Evolutionary conservation across 2,113 vertebrate species (phyloP).

Genomic region (Pelvicachromis taeniatus): DNA sequence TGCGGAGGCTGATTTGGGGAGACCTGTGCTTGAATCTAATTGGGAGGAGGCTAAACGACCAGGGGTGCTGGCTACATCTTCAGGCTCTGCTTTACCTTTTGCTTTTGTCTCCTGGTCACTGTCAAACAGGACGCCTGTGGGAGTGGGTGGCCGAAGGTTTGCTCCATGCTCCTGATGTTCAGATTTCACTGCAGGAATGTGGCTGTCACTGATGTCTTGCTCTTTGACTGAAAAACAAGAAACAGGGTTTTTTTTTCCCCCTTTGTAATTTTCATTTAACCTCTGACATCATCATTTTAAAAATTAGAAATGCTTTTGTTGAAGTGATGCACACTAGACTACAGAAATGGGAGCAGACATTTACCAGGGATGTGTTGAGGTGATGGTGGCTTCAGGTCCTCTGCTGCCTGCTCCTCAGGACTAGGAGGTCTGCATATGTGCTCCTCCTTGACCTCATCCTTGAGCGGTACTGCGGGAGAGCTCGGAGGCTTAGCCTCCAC

Average conservation of each 20-base stretch:
- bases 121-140: slow-evolving; percentile 70
- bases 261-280: background rate
- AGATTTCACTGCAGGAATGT: slow-evolving; percentile 52
- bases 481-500: slow-evolving; percentile 27
- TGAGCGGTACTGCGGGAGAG: slow-evolving; percentile 6
- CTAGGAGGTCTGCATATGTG: slow-evolving; percentile 36
- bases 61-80: slow-evolving; percentile 70
- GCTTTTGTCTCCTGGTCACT: slow-evolving; percentile 63
- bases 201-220: slow-evolving; percentile 36
- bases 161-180: slow-evolving; percentile 61
- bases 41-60: slow-evolving; percentile 61
- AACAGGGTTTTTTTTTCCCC: background rate
- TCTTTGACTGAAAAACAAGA: slow-evolving; percentile 63
- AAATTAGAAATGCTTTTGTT: background rate
- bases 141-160: slow-evolving; percentile 65
- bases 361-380: slow-evolving; percentile 61
- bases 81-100: slow-evolving; percentile 72
- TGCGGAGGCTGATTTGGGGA: slow-evolving; percentile 44
- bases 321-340: background rate
- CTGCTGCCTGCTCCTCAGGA: slow-evolving; percentile 24
- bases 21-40: slow-evolving; percentile 61
- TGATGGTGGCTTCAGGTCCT: slow-evolving; percentile 48
- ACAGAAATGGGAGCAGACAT: background rate
- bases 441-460: slow-evolving; percentile 34
- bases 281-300: background rate